These are phyloP conservation scores for Threskiornis aethiopicus DNA, from an alignment of 2,797 vertebrate species.

Conservation along the genomic window DNA sequence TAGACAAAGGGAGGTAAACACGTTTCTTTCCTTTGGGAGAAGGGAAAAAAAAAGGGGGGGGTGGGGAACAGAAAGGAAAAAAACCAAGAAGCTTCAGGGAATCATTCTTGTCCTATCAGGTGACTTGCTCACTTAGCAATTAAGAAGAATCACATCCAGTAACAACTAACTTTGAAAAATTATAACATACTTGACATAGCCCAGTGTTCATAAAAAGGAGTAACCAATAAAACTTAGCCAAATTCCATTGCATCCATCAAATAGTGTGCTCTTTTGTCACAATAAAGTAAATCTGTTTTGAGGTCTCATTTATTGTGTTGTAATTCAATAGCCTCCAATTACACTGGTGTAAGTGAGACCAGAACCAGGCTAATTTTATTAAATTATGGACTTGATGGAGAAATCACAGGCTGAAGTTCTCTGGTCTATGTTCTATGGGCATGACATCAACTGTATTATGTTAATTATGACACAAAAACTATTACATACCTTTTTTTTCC, in stretches of 20 bases:
- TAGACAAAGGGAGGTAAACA: constrained; percentile 52
- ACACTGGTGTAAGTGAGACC: background rate
- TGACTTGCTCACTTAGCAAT: background rate
- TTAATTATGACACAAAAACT: background rate
- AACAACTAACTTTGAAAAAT: background rate
- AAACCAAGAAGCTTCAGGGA: background rate
- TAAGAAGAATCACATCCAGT: background rate
- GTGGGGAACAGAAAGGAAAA: too few species aligned
- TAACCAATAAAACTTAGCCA: background rate
- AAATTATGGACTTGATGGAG: constrained; percentile 8
- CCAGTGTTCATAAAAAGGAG: background rate
- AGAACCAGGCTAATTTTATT: constrained; percentile 36
- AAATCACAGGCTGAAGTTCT: constrained; percentile 5
- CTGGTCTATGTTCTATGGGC: background rate
- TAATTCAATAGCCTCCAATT: constrained; percentile 26
- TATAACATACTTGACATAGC: background rate
- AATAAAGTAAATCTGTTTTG: constrained; percentile 14
- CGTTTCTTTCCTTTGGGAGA: background rate
- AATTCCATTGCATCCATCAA: background rate
- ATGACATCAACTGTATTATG: background rate
- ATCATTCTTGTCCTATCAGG: background rate
- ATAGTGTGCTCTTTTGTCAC: background rate
- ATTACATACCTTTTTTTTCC: background rate
- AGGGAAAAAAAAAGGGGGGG: too few species aligned
- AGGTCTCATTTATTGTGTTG: background rate